These are phyloP conservation scores for Raja brachyura DNA, from an alignment of 2,113 vertebrate genomes.

Conservation along the genomic window DNA sequence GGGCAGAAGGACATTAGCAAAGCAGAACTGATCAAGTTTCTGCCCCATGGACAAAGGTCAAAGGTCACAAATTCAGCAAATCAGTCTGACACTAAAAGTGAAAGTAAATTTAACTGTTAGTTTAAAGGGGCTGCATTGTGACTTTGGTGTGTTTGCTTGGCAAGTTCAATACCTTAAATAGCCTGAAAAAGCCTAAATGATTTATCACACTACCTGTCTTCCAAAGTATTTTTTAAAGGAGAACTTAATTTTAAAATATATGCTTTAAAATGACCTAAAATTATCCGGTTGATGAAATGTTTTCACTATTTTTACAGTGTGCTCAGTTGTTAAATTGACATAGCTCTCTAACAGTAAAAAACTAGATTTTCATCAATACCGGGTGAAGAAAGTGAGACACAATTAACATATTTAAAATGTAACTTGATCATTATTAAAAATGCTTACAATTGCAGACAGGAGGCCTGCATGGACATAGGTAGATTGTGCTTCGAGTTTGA, in stretches of 20 bases:
- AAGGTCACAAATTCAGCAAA: slow-evolving; percentile 56
- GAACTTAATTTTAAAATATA: not conserved
- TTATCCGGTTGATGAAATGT: not conserved
- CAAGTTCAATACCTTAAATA: slow-evolving; percentile 12
- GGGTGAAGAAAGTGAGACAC: not conserved
- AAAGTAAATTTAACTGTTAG: slow-evolving; percentile 51
- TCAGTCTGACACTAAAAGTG: slow-evolving; percentile 54
- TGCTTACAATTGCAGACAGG: not conserved
- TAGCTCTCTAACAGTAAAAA: not conserved
- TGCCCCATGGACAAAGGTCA: slow-evolving; percentile 50
- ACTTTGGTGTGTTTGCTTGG: not conserved
- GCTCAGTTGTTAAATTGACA: not conserved
- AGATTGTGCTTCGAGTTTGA: not conserved
- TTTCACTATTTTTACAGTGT: not conserved
- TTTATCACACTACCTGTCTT: not conserved
- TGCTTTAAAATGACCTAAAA: not conserved
- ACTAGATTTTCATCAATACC: not conserved
- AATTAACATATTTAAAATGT: not conserved
- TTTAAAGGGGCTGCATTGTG: slow-evolving; percentile 44
- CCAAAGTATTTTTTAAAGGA: not conserved
- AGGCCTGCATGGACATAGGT: not conserved
- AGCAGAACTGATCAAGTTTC: slow-evolving; percentile 43
- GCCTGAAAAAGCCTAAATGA: not conserved
- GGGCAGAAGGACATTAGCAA: slow-evolving; percentile 48
- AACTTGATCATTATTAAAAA: not conserved